Evolutionary conservation across 1,140 invertebrate species (phyloP).

Genomic region (Brachionus plicatilis): DNA sequence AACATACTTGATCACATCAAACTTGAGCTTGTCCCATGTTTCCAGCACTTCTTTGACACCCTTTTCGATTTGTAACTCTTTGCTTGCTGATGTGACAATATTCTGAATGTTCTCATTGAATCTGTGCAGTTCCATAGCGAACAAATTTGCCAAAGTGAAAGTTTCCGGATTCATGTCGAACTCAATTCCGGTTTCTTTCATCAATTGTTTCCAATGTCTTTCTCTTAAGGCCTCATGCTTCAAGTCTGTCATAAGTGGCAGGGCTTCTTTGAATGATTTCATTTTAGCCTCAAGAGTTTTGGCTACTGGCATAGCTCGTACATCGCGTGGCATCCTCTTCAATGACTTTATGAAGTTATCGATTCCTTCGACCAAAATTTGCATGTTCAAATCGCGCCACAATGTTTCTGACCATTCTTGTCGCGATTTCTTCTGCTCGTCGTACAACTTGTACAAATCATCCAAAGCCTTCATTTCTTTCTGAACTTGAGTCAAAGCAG

Average conservation of each 20-base stretch:
- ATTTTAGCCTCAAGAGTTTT: conserved; percentile 69
- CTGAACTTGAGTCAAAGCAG: conserved; percentile 66
- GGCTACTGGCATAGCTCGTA: conserved; percentile 62
- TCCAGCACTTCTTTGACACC: conserved; percentile 69
- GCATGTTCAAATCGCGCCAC: conserved; percentile 77
- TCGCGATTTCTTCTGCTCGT: conserved; percentile 66
- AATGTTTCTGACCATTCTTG: conserved; percentile 75
- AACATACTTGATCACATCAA: conserved; percentile 62
- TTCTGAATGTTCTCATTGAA: conserved; percentile 73
- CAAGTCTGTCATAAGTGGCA: conserved; percentile 79
- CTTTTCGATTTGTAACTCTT: conserved; percentile 78
- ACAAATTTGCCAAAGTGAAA: conserved; percentile 82
- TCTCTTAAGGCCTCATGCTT: conserved; percentile 82
- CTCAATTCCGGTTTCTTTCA: conserved; percentile 71
- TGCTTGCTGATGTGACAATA: conserved; percentile 77
- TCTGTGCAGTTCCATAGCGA: conserved; percentile 77
- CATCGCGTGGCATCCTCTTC: conserved; percentile 61
- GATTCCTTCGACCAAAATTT: conserved; percentile 75
- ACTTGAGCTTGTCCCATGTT: conserved; percentile 67
- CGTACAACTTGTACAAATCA: conserved; percentile 70
- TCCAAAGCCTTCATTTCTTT: conserved; percentile 69
- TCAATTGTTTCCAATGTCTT: conserved; percentile 76
- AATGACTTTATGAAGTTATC: conserved; percentile 75
- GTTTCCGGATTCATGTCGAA: conserved; percentile 79
- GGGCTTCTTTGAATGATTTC: conserved; percentile 77